Base-by-base conservation (phyloP, 2,888 invertebrate species). In the Mesorhabditis sp. region DNA sequence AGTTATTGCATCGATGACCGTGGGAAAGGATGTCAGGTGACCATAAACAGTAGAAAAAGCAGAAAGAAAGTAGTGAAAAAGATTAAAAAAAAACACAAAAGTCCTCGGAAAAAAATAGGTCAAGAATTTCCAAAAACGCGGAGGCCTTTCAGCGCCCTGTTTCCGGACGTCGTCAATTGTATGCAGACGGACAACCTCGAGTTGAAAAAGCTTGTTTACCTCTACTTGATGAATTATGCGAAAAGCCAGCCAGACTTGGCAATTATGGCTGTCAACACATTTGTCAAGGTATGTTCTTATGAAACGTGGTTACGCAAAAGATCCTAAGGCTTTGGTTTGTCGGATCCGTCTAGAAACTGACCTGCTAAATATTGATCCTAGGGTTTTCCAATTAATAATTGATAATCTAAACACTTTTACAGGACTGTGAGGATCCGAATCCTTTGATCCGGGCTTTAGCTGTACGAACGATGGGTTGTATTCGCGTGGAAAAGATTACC, bases 181-280 rank as follows among this genome's bases (percentile, higher is more conserved):
- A 98, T 99, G 97, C 98, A 98, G 89, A 99, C 98, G 0, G 98
- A 98, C 87, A 99, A 98, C 88, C 89, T 98, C 86, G 98, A 98
- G 87, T 88, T 99, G 81, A 98, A 98, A 89, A 99, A 99, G 86
- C 89, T 98, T 67, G 98, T 99, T 2, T 99, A 98, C 87, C 89
- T 99, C 67, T 98, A 98, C 87, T 89, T 98, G 82, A 99, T 98
- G 98, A 98, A 99, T 87, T 99, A 98, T 87, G 98, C 98, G 69
- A 99, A 98, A 88, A 95, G 95, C 68, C 98, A 98, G 87, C 98
- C 98, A 0, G 98, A 98, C 87, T 95, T 97, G 93, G 98, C 98
- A 69, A 99, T 98, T 74, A 96, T 98, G 96, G 98, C 98, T 10
- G 98, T 98, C 71, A 98, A 98, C 88, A 98, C 98, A 5, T 98